Percentiles rank a stretch among this genome's conserved stretches.
phyloP scores from a whole-genome alignment of 1,140 invertebrate species.

The Penaeus japonicus region DNA sequence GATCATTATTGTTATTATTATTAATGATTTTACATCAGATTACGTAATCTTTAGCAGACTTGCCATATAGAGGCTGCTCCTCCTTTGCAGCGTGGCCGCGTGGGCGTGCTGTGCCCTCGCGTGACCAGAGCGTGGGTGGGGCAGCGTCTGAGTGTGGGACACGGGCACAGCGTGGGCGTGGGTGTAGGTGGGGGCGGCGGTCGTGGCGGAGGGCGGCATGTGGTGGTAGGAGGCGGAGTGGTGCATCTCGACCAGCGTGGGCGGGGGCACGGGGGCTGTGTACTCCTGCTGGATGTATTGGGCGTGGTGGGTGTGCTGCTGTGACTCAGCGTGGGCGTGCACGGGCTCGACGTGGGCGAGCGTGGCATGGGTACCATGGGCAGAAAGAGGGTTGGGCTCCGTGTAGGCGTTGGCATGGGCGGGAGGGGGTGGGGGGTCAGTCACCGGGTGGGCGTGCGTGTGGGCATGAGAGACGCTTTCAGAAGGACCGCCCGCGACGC shows the following conservation, averaged over 20 bases:
- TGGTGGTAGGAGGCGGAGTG: constrained; percentile 44
- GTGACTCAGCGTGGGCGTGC: constrained; percentile 32
- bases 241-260: constrained; percentile 16
- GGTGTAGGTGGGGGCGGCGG: constrained; percentile 44
- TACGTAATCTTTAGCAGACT: no score
- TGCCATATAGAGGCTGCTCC: constrained; percentile 56
- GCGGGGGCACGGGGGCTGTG: neutral
- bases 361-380: constrained; percentile 39
- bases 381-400: neutral
- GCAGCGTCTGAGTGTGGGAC: constrained; percentile 54
- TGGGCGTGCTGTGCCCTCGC: constrained; percentile 19
- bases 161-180: constrained; percentile 41
- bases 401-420: neutral
- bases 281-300: constrained; percentile 43
- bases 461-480: neutral
- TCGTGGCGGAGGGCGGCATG: constrained; percentile 31
- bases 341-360: constrained; percentile 52
- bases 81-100: constrained; percentile 45
- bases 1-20: no score
- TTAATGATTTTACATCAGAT: no score
- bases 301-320: constrained; percentile 38
- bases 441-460: neutral
- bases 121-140: constrained; percentile 54
- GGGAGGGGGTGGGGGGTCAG: neutral
- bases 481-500: no score